Conservation (phyloP, 2,113 vertebrate genomes). For the Henicopernis longicauda region DNA sequence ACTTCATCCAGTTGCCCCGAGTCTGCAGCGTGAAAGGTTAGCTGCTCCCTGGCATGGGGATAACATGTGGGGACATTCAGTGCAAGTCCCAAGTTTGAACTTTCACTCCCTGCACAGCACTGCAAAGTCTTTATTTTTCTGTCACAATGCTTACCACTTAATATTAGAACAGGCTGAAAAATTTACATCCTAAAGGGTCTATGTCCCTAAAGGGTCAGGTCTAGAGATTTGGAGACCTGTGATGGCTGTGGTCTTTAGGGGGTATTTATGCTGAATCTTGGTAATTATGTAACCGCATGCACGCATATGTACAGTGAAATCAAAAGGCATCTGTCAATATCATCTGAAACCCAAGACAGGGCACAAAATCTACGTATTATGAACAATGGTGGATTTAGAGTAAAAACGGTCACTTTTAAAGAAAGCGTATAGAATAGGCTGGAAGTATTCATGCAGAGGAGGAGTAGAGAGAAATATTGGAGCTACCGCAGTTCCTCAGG, state of each 20-base stretch:
- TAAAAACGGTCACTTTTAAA: background rate
- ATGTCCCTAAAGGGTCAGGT: background rate
- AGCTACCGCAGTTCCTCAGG: background rate
- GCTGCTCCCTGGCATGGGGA: background rate
- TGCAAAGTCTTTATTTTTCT: background rate
- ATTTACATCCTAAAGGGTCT: background rate
- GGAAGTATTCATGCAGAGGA: background rate
- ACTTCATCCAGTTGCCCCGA: background rate
- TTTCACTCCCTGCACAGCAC: background rate
- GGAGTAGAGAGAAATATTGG: background rate
- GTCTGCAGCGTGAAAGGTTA: background rate
- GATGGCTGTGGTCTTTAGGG: background rate
- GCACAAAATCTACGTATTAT: background rate
- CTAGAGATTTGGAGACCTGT: background rate
- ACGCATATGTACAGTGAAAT: rapidly evolving
- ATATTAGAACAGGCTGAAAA: background rate
- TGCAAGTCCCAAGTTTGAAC: background rate
- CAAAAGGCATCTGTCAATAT: background rate
- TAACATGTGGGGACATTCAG: background rate
- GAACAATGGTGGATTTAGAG: background rate
- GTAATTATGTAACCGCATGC: rapidly evolving
- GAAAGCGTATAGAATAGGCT: background rate
- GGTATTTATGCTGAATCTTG: background rate
- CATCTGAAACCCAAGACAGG: background rate
- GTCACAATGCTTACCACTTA: background rate